These are phyloP conservation scores for Dascillus cervinus DNA, from an alignment of 2,888 invertebrate species.

Conservation along the genomic window DNA sequence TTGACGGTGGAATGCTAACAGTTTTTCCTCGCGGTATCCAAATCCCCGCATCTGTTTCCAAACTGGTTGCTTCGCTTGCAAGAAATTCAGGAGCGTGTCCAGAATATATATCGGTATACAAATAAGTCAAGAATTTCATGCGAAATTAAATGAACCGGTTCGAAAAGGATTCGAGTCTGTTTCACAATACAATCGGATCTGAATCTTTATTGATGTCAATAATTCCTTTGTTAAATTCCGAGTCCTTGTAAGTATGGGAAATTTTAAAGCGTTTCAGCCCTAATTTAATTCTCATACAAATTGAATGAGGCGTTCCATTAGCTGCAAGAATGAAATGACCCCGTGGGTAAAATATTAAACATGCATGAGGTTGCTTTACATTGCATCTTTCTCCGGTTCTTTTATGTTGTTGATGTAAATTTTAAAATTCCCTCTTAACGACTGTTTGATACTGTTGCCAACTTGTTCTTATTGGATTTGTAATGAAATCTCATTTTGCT, in stretches of 20 bases:
- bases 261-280: conserved; percentile 24
- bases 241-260: conserved; percentile 12
- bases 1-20: conserved; percentile 15
- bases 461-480: too few relatives aligned
- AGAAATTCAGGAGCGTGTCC: conserved; percentile 19
- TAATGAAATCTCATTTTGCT: too few relatives aligned
- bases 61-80: conserved; percentile 13
- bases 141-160: too few relatives aligned
- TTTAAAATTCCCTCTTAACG: too few relatives aligned
- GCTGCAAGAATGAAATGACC: conserved; percentile 36
- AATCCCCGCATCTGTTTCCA: conserved; percentile 16
- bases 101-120: too few relatives aligned
- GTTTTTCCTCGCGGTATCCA: conserved; percentile 14
- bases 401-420: conserved; percentile 15
- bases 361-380: conserved; percentile 31
- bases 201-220: too few relatives aligned
- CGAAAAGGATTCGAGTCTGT: too few relatives aligned
- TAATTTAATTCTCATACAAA: conserved; percentile 36
- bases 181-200: too few relatives aligned
- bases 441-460: too few relatives aligned
- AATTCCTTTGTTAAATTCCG: too few relatives aligned
- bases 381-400: conserved; percentile 15
- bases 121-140: too few relatives aligned
- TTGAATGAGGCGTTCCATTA: conserved; percentile 38
- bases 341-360: conserved; percentile 36